Evolutionary conservation across 1,140 invertebrate genomes (phyloP).

Genomic region (Formica selysi): DNA sequence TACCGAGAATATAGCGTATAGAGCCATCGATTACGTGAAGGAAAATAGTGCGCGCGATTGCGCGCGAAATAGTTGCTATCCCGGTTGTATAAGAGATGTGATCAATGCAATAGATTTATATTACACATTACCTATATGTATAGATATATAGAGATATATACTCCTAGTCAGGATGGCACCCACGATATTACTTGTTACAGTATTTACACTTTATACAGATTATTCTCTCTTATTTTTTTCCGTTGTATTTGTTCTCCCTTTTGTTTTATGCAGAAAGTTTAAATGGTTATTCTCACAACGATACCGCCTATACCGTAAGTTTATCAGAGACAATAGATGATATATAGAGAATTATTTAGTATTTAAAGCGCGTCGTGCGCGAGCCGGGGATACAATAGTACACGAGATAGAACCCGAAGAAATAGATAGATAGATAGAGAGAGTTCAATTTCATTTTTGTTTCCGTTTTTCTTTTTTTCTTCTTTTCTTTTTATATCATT

Average conservation of each 20-base stretch:
- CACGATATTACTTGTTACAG: conserved; percentile 84
- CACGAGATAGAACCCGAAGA: conserved; percentile 23
- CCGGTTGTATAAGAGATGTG: conserved; percentile 75
- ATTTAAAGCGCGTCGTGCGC: conserved; percentile 72
- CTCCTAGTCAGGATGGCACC: conserved; percentile 83
- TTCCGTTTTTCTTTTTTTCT: conserved; percentile 22
- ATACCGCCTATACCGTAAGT: conserved; percentile 68
- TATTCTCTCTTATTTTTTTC: conserved; percentile 66
- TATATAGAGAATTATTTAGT: conserved; percentile 81
- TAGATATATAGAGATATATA: conserved; percentile 79
- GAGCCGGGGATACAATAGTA: conserved; percentile 55
- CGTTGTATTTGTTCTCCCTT: conserved; percentile 42
- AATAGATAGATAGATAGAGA: neutral
- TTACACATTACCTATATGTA: conserved; percentile 79
- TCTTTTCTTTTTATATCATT: conserved; percentile 27
- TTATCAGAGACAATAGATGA: conserved; percentile 80
- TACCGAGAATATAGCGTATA: conserved; percentile 77
- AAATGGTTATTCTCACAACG: conserved; percentile 74
- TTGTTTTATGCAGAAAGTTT: conserved; percentile 62
- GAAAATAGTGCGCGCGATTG: conserved; percentile 70
- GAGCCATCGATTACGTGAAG: conserved; percentile 69
- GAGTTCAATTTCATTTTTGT: conserved; percentile 7
- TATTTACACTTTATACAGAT: conserved; percentile 82
- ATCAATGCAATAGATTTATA: conserved; percentile 79
- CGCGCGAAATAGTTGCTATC: conserved; percentile 69